Evolutionary conservation across 2,888 invertebrate genomes (phyloP).

Genomic region (Pseudoips prasinana): DNA sequence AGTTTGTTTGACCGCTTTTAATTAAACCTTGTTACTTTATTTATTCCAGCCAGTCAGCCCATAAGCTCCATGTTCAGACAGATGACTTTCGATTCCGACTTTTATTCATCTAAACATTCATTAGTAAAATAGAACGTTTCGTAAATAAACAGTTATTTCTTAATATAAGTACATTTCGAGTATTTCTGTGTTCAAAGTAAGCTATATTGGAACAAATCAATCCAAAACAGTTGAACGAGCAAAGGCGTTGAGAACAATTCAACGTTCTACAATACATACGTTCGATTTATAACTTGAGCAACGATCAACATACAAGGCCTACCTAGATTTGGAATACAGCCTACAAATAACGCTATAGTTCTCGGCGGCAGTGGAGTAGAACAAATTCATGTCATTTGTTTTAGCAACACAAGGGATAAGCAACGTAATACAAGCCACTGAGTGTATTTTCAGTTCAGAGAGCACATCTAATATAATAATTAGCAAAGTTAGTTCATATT

Average conservation of each 20-base stretch:
- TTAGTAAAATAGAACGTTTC: too few species aligned
- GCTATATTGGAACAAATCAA: constrained; percentile 34
- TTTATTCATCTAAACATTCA: too few species aligned
- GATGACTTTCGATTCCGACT: too few species aligned
- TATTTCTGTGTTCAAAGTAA: constrained; percentile 21
- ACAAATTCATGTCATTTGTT: constrained; percentile 68
- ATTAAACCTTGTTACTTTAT: too few species aligned
- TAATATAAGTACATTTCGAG: constrained; percentile 1
- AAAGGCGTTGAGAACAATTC: constrained; percentile 42
- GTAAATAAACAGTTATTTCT: constrained; percentile 1
- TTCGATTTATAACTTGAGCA: constrained; percentile 50
- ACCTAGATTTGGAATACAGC: constrained; percentile 37
- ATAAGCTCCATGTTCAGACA: too few species aligned
- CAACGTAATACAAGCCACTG: constrained; percentile 39
- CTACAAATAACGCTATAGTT: constrained; percentile 41
- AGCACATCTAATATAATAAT: too few species aligned
- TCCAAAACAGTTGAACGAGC: constrained; percentile 27
- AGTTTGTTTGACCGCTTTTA: too few species aligned
- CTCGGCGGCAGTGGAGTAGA: constrained; percentile 47
- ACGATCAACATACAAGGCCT: constrained; percentile 48
- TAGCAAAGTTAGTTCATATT: too few species aligned
- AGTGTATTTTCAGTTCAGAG: too few species aligned
- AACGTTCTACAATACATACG: constrained; percentile 42
- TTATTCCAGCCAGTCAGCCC: too few species aligned
- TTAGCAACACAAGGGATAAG: constrained; percentile 42